A percentile compares a stretch with the other conserved stretches of the same genome.
phyloP scores from a whole-genome alignment of 2,113 vertebrate genomes.

The Rhineura floridana region DNA sequence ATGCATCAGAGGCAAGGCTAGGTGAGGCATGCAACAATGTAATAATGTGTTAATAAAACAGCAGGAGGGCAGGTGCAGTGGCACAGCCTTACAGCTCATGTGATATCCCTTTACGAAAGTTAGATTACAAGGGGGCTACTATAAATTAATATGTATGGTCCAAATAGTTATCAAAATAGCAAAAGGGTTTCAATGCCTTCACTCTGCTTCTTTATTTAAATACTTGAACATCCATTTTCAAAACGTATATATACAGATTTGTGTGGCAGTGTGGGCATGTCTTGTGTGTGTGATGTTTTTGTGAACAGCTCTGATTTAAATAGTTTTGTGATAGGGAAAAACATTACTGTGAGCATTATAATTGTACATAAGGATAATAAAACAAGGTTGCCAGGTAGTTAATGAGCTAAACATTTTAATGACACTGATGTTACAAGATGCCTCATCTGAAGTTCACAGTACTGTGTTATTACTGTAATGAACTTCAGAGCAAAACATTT shows the following conservation, averaged over 20 bases:
- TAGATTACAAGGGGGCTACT: not conserved
- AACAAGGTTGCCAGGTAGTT: not conserved
- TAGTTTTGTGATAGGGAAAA: not conserved
- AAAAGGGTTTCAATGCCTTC: not conserved
- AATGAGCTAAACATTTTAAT: fast-evolving
- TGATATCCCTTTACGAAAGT: too few relatives aligned
- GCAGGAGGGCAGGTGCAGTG: not conserved
- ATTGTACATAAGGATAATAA: not conserved
- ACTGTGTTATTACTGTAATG: not conserved
- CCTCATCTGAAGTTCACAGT: fast-evolving
- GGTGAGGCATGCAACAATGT: not conserved
- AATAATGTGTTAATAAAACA: too few relatives aligned
- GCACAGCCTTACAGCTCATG: too few relatives aligned
- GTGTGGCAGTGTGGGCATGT: too few relatives aligned
- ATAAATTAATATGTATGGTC: not conserved
- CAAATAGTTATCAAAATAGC: not conserved
- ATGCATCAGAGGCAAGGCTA: not conserved
- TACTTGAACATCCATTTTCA: not conserved
- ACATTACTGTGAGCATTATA: fast-evolving
- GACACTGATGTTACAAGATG: not conserved
- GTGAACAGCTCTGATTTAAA: not conserved
- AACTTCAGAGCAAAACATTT: not conserved
- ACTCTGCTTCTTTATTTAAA: not conserved
- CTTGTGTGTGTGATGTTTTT: too few relatives aligned
- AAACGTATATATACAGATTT: not conserved